These are phyloP conservation scores for Lypha dubia DNA, from an alignment of 2,888 invertebrate genomes.

Conservation along the genomic window DNA sequence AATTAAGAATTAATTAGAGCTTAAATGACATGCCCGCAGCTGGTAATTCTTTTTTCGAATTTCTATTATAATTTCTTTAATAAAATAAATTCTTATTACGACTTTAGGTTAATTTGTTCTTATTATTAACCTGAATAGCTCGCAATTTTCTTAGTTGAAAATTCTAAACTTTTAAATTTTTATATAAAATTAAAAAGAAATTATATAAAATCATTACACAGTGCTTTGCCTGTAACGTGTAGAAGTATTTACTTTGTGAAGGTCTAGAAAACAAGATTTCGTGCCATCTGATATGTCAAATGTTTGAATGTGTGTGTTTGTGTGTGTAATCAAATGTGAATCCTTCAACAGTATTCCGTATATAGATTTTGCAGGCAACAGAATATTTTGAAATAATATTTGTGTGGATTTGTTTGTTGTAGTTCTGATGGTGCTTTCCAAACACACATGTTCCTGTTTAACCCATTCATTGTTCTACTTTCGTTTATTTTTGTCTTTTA, in stretches of 20 bases:
- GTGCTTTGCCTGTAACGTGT: not conserved
- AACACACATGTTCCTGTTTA: slow-evolving; percentile 60
- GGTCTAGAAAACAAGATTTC: slow-evolving; percentile 47
- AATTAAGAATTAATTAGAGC: not conserved
- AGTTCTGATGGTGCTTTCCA: slow-evolving; percentile 26
- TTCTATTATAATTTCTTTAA: no score
- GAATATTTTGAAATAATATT: not conserved
- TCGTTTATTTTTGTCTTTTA: slow-evolving; percentile 55
- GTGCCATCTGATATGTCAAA: slow-evolving; percentile 58
- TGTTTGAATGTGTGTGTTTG: no score
- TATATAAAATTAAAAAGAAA: not conserved
- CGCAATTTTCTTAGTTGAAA: no score
- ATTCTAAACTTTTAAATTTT: no score
- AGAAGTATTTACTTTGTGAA: slow-evolving; percentile 10
- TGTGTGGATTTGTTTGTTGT: slow-evolving; percentile 41
- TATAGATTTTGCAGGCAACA: not conserved
- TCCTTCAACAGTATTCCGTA: slow-evolving; percentile 53
- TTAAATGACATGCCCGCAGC: not conserved
- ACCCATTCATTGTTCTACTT: slow-evolving; percentile 61
- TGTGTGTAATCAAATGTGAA: slow-evolving; percentile 65
- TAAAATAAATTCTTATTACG: no score
- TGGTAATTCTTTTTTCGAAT: no score
- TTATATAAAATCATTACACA: not conserved
- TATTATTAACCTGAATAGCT: no score
- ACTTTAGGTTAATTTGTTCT: no score